Conservation (phyloP, 1,140 invertebrate species). For the Pseudomyrmex pallidus region DNA sequence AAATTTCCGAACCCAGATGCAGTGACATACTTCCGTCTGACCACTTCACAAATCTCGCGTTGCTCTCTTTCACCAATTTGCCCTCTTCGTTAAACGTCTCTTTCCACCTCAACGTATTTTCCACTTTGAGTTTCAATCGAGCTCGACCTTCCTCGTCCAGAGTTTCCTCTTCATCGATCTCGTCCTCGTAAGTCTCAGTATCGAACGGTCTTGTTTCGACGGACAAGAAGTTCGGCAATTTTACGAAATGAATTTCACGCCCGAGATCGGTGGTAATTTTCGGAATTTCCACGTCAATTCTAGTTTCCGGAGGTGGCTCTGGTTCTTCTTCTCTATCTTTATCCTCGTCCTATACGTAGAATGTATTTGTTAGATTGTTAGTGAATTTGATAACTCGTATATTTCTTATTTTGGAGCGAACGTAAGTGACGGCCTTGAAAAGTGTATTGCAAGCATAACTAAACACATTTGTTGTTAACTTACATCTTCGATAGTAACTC, state of each 20-base stretch:
- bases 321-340: slow-evolving; percentile 90
- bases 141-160: slow-evolving; percentile 98
- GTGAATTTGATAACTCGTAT: slow-evolving; percentile 38
- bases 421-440: background rate
- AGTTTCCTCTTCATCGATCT: slow-evolving; percentile 99
- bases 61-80: slow-evolving; percentile 95
- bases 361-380: slow-evolving; percentile 54
- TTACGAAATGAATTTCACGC: slow-evolving; percentile 97
- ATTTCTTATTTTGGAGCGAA: background rate
- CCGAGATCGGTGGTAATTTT: slow-evolving; percentile 97
- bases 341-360: slow-evolving; percentile 83
- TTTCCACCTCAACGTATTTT: slow-evolving; percentile 99
- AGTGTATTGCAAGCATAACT: background rate
- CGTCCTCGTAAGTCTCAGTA: slow-evolving; percentile 97
- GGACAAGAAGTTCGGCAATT: slow-evolving; percentile 96
- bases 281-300: slow-evolving; percentile 98
- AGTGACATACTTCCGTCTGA: slow-evolving; percentile 99
- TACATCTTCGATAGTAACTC: slow-evolving; percentile 84
- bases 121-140: slow-evolving; percentile 96
- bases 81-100: slow-evolving; percentile 93
- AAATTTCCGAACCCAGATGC: slow-evolving; percentile 98
- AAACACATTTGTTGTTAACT: slow-evolving; percentile 59
- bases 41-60: slow-evolving; percentile 98
- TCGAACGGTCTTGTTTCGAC: slow-evolving; percentile 98
- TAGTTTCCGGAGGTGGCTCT: slow-evolving; percentile 94